Base-by-base conservation (phyloP, 2,113 vertebrate genomes). In the Dicerorhinus sumatrensis region DNA sequence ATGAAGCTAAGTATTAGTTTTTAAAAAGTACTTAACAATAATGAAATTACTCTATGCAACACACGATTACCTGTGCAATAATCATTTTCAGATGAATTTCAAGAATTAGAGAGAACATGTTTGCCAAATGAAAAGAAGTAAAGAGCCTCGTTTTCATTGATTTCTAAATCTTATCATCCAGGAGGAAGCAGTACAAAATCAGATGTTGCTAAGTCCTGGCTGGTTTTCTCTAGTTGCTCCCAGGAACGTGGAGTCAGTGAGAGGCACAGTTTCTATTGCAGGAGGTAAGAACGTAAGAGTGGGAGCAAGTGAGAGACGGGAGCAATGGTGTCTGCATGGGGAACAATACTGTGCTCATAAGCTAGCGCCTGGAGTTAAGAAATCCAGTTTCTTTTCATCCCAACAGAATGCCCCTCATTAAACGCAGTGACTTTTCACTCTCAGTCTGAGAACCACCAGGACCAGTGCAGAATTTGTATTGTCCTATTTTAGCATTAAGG, bases 1-100 rank as follows among this genome's bases (percentile, higher is more conserved):
- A 70, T 83, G 25, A 90, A 82, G 63, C 2, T 90, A 97, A 51
- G 6, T 48, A 88, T 87, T 73, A 48, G 65, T 89, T 84, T 31
- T 63, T 58, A 3, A 63, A 70, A 91, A 85, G 3, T 82, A 86
- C 42, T 87, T 60, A 85, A 46, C 42, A 81, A 20, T 60, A 80
- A 93, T 72, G 29, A 88, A 91, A 76, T 65, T 93, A 60, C 9
- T 70, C 0, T 42, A 46, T 13, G 7, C 29, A 91, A 92, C 1
- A 31, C 65, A 46, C 65, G n/a, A 81, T 54, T 58, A 36, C 79
- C 23, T 81, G n/a, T 60, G 36, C 79, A 81, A 81, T 23, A 67
- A 80, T 62, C 3, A 39, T 75, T 94, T 96, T 82, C n/a, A 70
- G 60, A 42, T 51, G 5, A 20, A 76, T 65, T 88, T 93, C 31